phyloP scores from a whole-genome alignment of 2,797 vertebrate species.

The Melanitta fusca region DNA sequence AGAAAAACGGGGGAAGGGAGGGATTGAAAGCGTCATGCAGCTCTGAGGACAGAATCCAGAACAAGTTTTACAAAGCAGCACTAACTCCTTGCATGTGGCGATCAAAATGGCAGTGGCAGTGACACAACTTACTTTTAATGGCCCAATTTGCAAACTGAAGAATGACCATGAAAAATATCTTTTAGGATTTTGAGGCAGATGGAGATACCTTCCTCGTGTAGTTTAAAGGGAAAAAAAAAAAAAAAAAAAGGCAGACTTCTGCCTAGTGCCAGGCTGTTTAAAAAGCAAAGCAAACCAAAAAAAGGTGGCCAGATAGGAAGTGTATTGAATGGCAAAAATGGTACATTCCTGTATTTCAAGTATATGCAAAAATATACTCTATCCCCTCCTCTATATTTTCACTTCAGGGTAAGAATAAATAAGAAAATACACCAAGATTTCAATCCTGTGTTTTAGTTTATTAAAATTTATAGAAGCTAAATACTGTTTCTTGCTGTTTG shows the following conservation, averaged over 20 bases:
- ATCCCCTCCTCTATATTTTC: background rate
- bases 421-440: constrained; percentile 1
- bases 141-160: background rate
- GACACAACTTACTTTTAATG: background rate
- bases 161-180: background rate
- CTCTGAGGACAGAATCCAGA: background rate
- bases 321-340: background rate
- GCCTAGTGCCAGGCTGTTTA: background rate
- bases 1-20: background rate
- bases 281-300: background rate
- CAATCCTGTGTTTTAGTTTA: constrained; percentile 27
- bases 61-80: background rate
- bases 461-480: constrained; percentile 61
- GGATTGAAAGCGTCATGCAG: background rate
- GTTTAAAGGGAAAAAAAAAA: background rate
- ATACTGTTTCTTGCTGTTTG: constrained; percentile 52
- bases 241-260: background rate
- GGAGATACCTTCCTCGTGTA: background rate
- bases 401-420: constrained; percentile 33
- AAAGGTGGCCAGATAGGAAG: background rate
- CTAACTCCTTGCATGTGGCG: background rate
- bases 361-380: constrained; percentile 1
- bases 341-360: background rate
- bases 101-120: background rate
- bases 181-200: background rate